These are phyloP conservation scores for Apantesis nais DNA, from an alignment of 2,888 invertebrate species.

Conservation along the genomic window DNA sequence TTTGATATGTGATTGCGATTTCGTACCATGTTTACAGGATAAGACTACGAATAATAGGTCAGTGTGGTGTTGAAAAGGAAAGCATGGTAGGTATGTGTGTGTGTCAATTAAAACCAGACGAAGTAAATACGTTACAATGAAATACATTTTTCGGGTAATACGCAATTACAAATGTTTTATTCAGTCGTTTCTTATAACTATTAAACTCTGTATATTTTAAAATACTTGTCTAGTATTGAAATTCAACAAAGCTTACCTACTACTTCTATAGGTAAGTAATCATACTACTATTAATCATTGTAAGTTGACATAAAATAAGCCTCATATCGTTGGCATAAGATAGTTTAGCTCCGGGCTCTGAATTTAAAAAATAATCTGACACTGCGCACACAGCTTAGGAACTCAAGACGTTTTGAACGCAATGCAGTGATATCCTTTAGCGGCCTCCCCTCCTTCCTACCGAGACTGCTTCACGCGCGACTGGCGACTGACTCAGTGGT, in stretches of 20 bases:
- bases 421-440: conserved; percentile 64
- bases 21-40: too few species aligned
- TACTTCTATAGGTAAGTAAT: too few species aligned
- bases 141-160: conserved; percentile 24
- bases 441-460: conserved; percentile 70
- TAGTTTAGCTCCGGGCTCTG: not conserved
- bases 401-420: conserved; percentile 43
- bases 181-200: conserved; percentile 5
- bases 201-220: conserved; percentile 1
- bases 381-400: conserved; percentile 15
- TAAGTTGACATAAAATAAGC: not conserved
- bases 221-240: not conserved
- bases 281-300: too few species aligned
- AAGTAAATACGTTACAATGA: conserved; percentile 28
- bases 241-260: too few species aligned
- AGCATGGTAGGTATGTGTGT: conserved; percentile 32
- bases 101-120: conserved; percentile 32
- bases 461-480: conserved; percentile 69
- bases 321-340: not conserved
- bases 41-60: too few species aligned
- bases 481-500: conserved; percentile 72
- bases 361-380: conserved; percentile 9
- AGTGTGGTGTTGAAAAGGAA: not conserved
- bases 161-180: conserved; percentile 23
- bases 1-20: too few species aligned